Evolutionary conservation across 2,113 vertebrate genomes (phyloP).

Genomic region (Thymallus thymallus): DNA sequence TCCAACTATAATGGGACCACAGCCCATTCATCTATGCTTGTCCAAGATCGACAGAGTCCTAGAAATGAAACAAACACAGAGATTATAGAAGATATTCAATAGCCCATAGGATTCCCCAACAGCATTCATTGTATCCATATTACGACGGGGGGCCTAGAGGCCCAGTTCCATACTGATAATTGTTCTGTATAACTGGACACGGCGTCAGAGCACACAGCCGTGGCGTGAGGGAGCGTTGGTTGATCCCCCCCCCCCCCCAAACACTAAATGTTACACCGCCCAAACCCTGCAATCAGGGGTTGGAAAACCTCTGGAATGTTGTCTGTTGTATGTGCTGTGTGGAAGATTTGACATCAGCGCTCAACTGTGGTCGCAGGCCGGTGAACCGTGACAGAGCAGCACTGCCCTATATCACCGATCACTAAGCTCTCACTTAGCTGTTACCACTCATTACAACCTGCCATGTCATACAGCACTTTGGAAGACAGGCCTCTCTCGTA

Average conservation of each 20-base stretch:
- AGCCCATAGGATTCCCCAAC: no score
- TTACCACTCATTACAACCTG: conserved; percentile 4
- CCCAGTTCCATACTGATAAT: background rate
- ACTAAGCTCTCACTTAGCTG: background rate
- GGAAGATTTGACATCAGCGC: background rate
- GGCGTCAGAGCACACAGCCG: background rate
- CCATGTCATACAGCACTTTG: conserved; percentile 10
- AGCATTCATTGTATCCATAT: no score
- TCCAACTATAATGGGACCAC: conserved; percentile 16
- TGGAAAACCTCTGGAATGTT: conserved; percentile 4
- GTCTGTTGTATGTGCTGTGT: conserved; percentile 7
- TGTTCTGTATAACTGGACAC: background rate
- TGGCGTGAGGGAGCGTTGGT: conserved; percentile 15
- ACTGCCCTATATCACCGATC: background rate
- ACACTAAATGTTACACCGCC: conserved; percentile 5
- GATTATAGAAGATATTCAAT: background rate
- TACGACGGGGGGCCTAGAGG: background rate
- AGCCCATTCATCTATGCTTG: conserved; percentile 32
- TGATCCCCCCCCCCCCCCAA: conserved; percentile 19
- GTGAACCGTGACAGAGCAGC: background rate
- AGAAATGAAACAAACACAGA: conserved; percentile 27
- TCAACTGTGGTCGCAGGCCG: conserved; percentile 14
- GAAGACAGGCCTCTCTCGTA: no score
- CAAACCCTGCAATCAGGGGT: background rate
- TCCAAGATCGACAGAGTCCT: conserved; percentile 28